Percentiles rank a stretch among this genome's conserved stretches.
phyloP scores from a whole-genome alignment of 2,797 vertebrate genomes.

The Avahi laniger region DNA sequence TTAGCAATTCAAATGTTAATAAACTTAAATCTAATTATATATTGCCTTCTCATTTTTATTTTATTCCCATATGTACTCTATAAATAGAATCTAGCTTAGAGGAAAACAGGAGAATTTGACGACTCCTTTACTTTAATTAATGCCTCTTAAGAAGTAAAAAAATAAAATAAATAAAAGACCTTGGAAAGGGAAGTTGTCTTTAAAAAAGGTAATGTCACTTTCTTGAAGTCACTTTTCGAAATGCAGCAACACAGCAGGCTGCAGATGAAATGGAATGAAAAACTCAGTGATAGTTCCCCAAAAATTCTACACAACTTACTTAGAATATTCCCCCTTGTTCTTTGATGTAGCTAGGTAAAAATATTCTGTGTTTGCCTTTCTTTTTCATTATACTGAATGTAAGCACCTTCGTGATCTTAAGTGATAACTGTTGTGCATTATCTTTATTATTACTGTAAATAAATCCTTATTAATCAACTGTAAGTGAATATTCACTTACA shows the following conservation, averaged over 20 bases:
- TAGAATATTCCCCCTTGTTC: neutral
- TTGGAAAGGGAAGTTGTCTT: neutral
- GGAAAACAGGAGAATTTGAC: neutral
- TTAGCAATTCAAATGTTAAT: neutral
- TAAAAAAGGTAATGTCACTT: neutral
- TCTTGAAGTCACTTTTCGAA: neutral
- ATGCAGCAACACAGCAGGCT: neutral
- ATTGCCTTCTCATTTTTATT: neutral
- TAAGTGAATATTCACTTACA: neutral
- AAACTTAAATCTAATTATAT: neutral
- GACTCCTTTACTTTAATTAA: neutral
- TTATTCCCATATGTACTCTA: neutral
- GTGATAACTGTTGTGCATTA: neutral
- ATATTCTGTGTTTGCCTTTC: neutral
- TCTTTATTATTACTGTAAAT: neutral
- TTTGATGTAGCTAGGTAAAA: neutral
- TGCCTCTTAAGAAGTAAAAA: neutral
- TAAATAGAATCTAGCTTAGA: neutral
- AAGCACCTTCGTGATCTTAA: neutral
- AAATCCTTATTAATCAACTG: neutral
- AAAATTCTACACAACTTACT: neutral
- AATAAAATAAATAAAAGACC: neutral
- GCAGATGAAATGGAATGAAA: neutral
- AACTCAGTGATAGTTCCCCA: neutral
- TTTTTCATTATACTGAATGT: neutral